Evolutionary conservation across 2,113 vertebrate genomes (phyloP), one percentile per base, ranked within the genome.

Genomic region (Typhlomys cinereus): DNA sequence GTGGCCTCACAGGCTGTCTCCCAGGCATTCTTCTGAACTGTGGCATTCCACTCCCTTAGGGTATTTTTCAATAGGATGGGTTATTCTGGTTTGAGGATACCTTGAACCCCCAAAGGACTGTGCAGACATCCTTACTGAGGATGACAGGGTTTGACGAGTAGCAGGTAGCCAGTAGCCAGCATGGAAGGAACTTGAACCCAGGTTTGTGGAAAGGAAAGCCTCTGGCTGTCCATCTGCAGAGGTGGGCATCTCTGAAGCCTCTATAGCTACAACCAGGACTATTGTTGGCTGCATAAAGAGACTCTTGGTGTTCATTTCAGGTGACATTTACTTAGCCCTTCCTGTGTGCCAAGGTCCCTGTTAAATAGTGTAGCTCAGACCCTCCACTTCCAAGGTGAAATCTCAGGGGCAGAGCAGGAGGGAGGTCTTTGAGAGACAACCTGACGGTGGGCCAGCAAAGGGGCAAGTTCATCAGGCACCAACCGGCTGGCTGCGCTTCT

Each of bases 371-470:
- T 44, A 48, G 76, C 5, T 14, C 23, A 9, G 1, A 27, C 15
- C 21, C 46, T 54, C 41, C 27, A 2, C 21, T 29, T 34, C 17
- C 67, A 48, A 36, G 64, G 25, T 31, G 20, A 27, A 75, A 41
- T 1, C 0, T 31, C 27, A 50, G 29, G 34, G 36, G n/a, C 36
- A 1, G 39, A 36, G 18, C 39, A 44, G 11, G 70, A 14, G 66
- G 10, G 46, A 54, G 41, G 17, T 66, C 4, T 13, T 83, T 70
- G 4, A 29, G 71, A 78, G 62, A 15, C 7, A 18, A n/a, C n/a
- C n/a, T 34, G 17, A 6, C 1, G 7, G 11, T 0, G 31, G 4
- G 41, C 27, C 7, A 21, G 31, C 5, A 5, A 17, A 2, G 7
- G 23, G 3, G 46, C 10, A 14, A 13, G 17, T 17, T 21, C 0